phyloP scores from a whole-genome alignment of 2,113 vertebrate species.

The Irena cyanogastra region DNA sequence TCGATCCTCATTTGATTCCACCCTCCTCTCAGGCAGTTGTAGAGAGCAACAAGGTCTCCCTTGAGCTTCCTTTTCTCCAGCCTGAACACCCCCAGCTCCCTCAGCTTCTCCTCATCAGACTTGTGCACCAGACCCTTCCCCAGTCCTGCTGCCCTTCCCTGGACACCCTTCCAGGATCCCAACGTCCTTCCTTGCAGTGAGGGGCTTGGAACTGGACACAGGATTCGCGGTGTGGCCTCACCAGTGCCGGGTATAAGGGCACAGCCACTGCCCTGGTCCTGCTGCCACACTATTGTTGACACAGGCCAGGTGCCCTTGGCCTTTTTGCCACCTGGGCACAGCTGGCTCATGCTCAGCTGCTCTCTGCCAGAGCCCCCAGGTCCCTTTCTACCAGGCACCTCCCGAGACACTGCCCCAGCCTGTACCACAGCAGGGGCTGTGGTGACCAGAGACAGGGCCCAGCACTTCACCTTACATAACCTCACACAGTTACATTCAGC shows the following conservation, averaged over 20 bases:
- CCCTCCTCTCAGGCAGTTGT: background rate
- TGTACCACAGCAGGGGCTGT: too few species aligned
- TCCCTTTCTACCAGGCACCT: background rate
- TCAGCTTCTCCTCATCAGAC: background rate
- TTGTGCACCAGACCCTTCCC: background rate
- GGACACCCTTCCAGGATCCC: background rate
- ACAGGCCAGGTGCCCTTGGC: accelerated
- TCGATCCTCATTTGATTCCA: accelerated
- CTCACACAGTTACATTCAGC: background rate
- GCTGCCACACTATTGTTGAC: background rate
- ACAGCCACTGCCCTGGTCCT: background rate
- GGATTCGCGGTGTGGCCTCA: accelerated
- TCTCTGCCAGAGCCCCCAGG: accelerated
- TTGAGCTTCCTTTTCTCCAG: background rate
- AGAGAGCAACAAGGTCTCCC: background rate
- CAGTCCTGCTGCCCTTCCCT: background rate
- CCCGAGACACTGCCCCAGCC: background rate
- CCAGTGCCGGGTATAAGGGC: accelerated
- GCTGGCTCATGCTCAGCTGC: background rate
- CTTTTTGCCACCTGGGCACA: background rate
- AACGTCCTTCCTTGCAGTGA: background rate
- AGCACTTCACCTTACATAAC: background rate
- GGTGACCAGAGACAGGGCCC: too few species aligned
- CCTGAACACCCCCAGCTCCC: background rate
- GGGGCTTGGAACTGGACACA: background rate